Conservation (phyloP, 2,888 invertebrate genomes). For the Acholoe squamosa region DNA sequence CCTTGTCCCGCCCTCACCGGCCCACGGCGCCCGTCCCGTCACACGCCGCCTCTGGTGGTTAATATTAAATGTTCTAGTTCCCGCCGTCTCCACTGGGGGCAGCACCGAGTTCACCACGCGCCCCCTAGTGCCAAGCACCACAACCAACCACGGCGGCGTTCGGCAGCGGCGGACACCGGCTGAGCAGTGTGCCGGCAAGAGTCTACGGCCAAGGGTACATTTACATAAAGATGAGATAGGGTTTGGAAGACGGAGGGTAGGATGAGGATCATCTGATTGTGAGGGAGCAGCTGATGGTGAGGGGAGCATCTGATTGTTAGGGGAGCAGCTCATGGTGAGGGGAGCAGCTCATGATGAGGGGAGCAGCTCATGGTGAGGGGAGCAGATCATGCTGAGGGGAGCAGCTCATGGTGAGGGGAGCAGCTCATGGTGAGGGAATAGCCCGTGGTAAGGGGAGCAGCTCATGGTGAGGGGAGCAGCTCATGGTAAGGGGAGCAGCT, state of each 20-base stretch:
- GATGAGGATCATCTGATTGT: not conserved
- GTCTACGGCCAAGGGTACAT: not conserved
- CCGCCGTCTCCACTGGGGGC: not conserved
- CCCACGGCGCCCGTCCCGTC: not conserved
- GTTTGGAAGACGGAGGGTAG: not conserved
- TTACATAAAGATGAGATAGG: constrained; percentile 36
- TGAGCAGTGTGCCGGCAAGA: not conserved
- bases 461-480: not conserved
- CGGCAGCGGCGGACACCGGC: not conserved
- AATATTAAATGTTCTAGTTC: constrained; percentile 35
- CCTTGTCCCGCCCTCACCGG: not conserved
- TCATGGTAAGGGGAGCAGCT: not conserved
- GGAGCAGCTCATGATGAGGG: too few species aligned
- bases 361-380: not conserved
- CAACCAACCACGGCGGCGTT: not conserved
- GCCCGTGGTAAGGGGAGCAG: not conserved
- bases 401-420: not conserved
- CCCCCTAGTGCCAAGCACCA: not conserved
- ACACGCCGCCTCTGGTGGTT: not conserved
- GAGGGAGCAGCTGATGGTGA: not conserved
- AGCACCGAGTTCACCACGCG: not conserved
- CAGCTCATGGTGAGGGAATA: too few species aligned
- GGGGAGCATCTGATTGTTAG: too few species aligned
- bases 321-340: not conserved
- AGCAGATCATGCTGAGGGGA: too few species aligned